Base-by-base conservation (phyloP, 2,797 vertebrate species). In the Falco rusticolus region DNA sequence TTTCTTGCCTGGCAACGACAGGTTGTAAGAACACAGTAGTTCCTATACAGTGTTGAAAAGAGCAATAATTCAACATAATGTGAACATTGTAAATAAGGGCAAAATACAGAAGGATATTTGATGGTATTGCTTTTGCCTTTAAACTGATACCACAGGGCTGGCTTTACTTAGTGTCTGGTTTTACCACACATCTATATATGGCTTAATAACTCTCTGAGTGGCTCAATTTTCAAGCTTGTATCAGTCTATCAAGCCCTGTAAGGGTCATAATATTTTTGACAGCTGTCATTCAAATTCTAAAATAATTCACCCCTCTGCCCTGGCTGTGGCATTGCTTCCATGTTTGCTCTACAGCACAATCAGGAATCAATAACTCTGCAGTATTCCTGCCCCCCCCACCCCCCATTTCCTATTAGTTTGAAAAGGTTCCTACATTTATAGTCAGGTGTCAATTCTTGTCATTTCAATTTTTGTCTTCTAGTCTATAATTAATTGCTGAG, bases 111-210 rank as follows among this genome's bases (percentile, higher is more conserved):
- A 29, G 78, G 50, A 17, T 66, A 20, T 88, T 94, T 85, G 33
- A 1, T 56, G 43, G 25, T 63, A 37, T 63, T 80, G 43, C 68
- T 92, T 88, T 85, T 88, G 39, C 70, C 80, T 69, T 81, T 54
- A 64, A 93, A 87, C 93, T 51, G 75, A 80, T 93, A 84, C 69
- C 84, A 78, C 1, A 3, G 47, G 66, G 26, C 33, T 64, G 53
- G 31, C 56, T 96, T 94, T 93, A 57, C 78, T 96, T 91, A 86
- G 53, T 84, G 69, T 70, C 75, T 57, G 34, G 12, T 93, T 95
- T 92, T 91, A 86, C 48, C 41, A 29, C 39, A 16, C 0, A 0
- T 34, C 39, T 68, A 1, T 71, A 25, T 56, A 25, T 85, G 29
- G 16, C 59, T 93, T 92, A 88, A 79, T 84, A 92, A 75, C 69